Percentiles rank a stretch among this genome's conserved stretches.
Evolutionary conservation across 1,140 invertebrate genomes (phyloP).

Genomic region (Anagrus nilaparvatae): DNA sequence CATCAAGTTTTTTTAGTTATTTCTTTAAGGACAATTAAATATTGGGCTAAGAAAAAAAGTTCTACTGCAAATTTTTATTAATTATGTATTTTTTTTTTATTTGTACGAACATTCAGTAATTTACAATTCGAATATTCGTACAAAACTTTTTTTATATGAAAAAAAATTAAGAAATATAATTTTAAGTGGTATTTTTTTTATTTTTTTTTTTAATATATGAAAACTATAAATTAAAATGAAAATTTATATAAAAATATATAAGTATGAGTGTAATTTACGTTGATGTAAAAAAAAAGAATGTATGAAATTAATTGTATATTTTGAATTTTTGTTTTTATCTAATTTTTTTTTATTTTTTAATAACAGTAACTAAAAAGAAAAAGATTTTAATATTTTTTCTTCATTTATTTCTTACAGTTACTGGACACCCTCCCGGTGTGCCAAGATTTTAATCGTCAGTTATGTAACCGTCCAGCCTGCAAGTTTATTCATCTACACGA

Average conservation of each 20-base stretch:
- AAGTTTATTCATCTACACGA: conserved; percentile 92
- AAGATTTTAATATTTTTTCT: conserved; percentile 23
- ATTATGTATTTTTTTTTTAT: too few species aligned
- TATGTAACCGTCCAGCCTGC: conserved; percentile 88
- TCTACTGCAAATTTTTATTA: conserved; percentile 43
- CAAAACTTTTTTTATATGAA: too few species aligned
- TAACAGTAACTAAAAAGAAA: not conserved
- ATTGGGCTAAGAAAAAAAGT: conserved; percentile 32
- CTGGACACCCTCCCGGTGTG: conserved; percentile 99
- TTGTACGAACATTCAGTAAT: conserved; percentile 28
- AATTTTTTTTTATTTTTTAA: conserved; percentile 16
- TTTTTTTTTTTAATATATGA: too few species aligned
- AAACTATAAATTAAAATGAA: too few species aligned
- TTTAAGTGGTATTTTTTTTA: too few species aligned
- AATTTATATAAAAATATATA: conserved; percentile 1
- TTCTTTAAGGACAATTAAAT: too few species aligned
- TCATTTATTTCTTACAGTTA: conserved; percentile 76
- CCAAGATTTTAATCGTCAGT: conserved; percentile 98
- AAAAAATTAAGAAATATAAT: too few species aligned
- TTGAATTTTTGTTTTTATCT: conserved; percentile 9
- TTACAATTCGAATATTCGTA: too few species aligned
- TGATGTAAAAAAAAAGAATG: too few species aligned
- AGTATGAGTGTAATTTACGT: too few species aligned
- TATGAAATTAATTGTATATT: too few species aligned
- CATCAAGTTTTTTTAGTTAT: too few species aligned